Evolutionary conservation across 2,888 invertebrate genomes (phyloP).

Genomic region (Tenthredo scrophulariae): DNA sequence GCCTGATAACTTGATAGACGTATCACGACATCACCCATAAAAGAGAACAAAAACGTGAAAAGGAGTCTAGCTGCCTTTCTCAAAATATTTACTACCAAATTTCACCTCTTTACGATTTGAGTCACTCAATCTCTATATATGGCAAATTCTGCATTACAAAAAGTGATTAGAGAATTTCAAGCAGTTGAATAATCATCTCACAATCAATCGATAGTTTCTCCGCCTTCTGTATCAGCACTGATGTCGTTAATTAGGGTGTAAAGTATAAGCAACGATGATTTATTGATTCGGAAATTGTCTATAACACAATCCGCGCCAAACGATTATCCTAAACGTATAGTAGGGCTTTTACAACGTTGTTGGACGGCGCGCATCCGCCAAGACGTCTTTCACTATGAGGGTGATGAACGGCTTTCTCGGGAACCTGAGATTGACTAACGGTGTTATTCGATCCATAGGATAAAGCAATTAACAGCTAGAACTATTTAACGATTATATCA

Average conservation of each 20-base stretch:
- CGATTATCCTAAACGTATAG: conserved; percentile 4
- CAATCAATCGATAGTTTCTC: background rate
- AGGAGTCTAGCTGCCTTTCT: background rate
- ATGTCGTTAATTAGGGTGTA: background rate
- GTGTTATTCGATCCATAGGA: background rate
- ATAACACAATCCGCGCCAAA: background rate
- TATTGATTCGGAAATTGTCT: background rate
- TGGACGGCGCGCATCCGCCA: background rate
- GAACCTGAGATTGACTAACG: conserved; percentile 10
- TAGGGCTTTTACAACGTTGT: background rate
- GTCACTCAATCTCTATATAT: background rate
- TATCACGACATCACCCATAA: background rate
- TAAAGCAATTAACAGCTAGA: background rate
- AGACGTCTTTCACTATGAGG: background rate
- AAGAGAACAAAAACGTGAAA: background rate
- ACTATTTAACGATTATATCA: background rate
- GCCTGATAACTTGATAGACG: conserved; percentile 2
- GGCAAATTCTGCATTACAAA: background rate
- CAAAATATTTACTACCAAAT: background rate
- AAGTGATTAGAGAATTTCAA: background rate
- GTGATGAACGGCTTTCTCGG: conserved; percentile 8
- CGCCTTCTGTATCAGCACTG: background rate
- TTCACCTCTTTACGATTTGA: background rate
- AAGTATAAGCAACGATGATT: background rate
- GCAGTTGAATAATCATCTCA: background rate